Evolutionary conservation across 2,888 invertebrate species (phyloP).

Genomic region (Ophion obscuratus): DNA sequence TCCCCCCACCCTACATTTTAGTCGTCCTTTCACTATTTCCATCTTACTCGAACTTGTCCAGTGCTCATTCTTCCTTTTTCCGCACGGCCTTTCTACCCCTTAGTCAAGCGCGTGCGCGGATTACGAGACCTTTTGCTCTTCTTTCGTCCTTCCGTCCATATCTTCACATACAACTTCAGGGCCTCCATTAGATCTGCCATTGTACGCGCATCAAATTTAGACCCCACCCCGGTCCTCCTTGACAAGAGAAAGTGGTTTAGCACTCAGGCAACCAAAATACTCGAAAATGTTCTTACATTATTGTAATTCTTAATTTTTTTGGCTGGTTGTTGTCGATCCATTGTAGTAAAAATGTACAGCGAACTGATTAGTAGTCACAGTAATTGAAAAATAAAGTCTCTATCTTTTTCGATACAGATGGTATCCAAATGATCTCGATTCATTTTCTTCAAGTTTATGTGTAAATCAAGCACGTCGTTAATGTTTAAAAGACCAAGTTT

Average conservation of each 20-base stretch:
- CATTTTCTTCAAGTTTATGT: too few relatives aligned
- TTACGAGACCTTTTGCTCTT: constrained; percentile 43
- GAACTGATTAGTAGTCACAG: not conserved
- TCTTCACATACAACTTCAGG: constrained; percentile 68
- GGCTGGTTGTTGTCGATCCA: not conserved
- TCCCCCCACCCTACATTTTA: constrained; percentile 77
- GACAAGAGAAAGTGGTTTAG: not conserved
- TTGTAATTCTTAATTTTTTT: not conserved
- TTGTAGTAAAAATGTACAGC: not conserved
- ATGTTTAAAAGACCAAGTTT: too few relatives aligned
- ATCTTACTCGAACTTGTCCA: constrained; percentile 48
- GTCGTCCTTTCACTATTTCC: constrained; percentile 64
- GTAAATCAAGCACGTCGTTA: too few relatives aligned
- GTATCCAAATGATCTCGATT: too few relatives aligned
- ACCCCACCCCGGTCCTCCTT: constrained; percentile 44
- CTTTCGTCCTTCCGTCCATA: constrained; percentile 61
- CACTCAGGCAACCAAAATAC: too few relatives aligned
- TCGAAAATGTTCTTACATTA: not conserved
- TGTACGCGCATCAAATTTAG: constrained; percentile 81
- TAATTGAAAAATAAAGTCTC: not conserved
- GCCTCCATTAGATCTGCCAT: constrained; percentile 77
- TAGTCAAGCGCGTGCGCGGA: constrained; percentile 63
- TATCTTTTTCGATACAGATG: not conserved
- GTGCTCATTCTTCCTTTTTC: constrained; percentile 23
- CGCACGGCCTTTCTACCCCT: constrained; percentile 14